Evolutionary conservation across 2,888 invertebrate species (phyloP), one percentile per base, ranked within the genome.

Genomic region (Thymelicus lineola): DNA sequence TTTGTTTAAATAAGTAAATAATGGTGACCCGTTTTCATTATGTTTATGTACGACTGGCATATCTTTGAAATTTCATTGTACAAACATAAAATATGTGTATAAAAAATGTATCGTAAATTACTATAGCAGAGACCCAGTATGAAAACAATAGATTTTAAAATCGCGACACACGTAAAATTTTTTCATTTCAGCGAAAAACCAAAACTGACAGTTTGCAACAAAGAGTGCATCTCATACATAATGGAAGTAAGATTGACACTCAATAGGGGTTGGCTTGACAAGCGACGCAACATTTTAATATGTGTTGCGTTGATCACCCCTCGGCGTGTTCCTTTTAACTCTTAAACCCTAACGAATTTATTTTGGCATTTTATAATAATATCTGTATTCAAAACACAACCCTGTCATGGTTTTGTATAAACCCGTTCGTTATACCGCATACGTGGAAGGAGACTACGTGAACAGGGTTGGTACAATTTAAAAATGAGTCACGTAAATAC

Each of bases 191-290:
- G 28, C 50, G 48, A 57, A 59, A 65, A 65, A 12, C n/a, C 5
- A 53, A 10, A 53, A 15, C 20, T 10, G 42, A 12, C 62, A 62
- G 50, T 36, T 61, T 36, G 48, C 14, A 57, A 36, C 46, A 68
- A 68, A 57, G 61, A 53, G 68, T 61, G 68, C 53, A 62, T 62
- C 45, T 46, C 55, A 57, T 66, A 58, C 66, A 66, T 68, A 68
- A 68, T 62, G 48, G 68, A 68, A 55, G 55, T 57, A 48, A 68
- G 68, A 68, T 58, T 68, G 68, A 68, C 68, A 63, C 20, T 35
- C 68, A 36, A 63, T 62, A 68, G 68, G 68, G 68, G 68, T 58
- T 57, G 68, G 38, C 17, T 36, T 68, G 68, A 68, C 68, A 55
- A 53, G 57, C 57, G 36, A 55, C 55, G 55, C 46, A 14, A 68